These are phyloP conservation scores for Ernsta delagoae DNA, from an alignment of 2,888 invertebrate genomes.

Conservation along the genomic window DNA sequence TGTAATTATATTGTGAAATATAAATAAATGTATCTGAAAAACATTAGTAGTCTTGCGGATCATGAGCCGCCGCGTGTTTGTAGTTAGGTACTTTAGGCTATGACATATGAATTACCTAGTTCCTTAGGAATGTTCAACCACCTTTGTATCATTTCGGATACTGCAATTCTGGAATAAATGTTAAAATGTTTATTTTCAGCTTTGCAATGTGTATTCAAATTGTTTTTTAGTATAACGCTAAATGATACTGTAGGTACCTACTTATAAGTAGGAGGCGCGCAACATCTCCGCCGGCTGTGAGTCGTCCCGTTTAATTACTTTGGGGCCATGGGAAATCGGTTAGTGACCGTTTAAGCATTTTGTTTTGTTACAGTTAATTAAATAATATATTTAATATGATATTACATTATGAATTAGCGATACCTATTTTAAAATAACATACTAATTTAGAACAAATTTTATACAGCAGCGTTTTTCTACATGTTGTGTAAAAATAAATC, in stretches of 20 bases:
- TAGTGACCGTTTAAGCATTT: constrained; percentile 67
- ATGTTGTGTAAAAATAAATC: no score
- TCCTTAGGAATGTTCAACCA: constrained; percentile 1
- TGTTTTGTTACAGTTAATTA: constrained; percentile 71
- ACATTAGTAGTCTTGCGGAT: constrained; percentile 15
- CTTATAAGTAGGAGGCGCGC: background rate
- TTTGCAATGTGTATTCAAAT: background rate
- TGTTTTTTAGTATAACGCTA: background rate
- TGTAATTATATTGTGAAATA: background rate
- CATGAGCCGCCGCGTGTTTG: constrained; percentile 58
- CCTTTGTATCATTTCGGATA: background rate
- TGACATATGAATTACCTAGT: background rate
- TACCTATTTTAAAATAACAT: no score
- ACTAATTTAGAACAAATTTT: no score
- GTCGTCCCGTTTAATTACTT: constrained; percentile 75
- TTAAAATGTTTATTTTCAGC: background rate
- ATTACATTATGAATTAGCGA: no score
- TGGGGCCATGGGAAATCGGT: constrained; percentile 80
- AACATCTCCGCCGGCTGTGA: constrained; percentile 53
- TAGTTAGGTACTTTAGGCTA: constrained; percentile 6
- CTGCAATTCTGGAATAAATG: background rate
- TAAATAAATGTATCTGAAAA: constrained; percentile 24
- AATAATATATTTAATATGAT: constrained; percentile 34
- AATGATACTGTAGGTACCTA: background rate
- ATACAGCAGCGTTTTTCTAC: no score